phyloP scores from a whole-genome alignment of 2,113 vertebrate species.

The Myrmophylax atrothorax region DNA sequence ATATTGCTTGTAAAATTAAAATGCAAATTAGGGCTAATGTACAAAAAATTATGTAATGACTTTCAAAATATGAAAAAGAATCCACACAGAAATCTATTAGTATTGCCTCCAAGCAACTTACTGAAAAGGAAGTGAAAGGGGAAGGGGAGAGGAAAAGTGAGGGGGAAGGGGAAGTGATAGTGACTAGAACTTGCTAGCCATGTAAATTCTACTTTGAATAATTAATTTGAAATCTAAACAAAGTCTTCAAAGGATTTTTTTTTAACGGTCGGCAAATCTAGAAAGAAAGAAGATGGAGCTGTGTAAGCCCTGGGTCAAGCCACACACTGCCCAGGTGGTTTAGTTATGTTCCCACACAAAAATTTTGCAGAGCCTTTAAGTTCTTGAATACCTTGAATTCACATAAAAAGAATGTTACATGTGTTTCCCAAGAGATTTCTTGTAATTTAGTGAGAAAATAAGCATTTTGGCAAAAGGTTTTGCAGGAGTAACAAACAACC shows the following conservation, averaged over 20 bases:
- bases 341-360: no score
- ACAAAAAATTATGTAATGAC: not conserved
- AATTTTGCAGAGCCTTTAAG: no score
- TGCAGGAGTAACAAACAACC: no score
- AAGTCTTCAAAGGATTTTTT: not conserved
- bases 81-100: not conserved
- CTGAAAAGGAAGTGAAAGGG: not conserved
- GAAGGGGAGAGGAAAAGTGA: not conserved
- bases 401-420: no score
- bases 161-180: not conserved
- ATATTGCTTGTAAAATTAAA: constrained; percentile 31
- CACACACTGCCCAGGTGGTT: no score
- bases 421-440: no score
- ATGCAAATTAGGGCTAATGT: constrained; percentile 40
- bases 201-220: not conserved
- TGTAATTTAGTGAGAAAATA: no score
- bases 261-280: not conserved
- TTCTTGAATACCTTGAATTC: no score
- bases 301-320: no score
- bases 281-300: accelerated
- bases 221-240: constrained; percentile 11
- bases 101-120: not conserved
- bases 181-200: not conserved
- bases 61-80: constrained; percentile 29
- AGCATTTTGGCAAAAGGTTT: no score